Evolutionary conservation across 2,797 vertebrate genomes (phyloP).

Genomic region (Diglossa cyanea): DNA sequence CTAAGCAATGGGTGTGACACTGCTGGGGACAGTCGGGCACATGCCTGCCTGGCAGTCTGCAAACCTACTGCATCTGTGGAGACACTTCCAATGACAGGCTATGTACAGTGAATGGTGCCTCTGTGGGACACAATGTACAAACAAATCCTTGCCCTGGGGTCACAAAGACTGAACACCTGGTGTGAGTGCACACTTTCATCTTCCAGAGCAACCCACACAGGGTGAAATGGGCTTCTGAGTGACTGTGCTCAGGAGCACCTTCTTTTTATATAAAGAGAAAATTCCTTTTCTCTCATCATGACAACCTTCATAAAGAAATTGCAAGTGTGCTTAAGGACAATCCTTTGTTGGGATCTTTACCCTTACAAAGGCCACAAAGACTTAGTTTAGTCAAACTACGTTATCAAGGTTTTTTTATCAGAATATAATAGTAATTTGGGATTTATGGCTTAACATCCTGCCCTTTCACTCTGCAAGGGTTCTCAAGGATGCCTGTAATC

Average conservation of each 20-base stretch:
- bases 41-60: not conserved
- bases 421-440: conserved; percentile 16
- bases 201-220: fast-evolving
- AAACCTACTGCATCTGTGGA: fast-evolving
- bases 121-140: not conserved
- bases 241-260: not conserved
- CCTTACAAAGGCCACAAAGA: not conserved
- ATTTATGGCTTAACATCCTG: conserved; percentile 44
- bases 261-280: not conserved
- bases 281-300: not conserved
- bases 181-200: not conserved
- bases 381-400: not conserved
- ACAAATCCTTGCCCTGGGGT: not conserved
- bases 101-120: not conserved
- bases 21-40: not conserved
- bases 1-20: fast-evolving
- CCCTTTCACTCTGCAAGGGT: conserved; percentile 10
- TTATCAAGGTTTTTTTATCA: not conserved
- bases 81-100: not conserved
- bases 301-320: not conserved
- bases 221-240: not conserved
- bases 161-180: not conserved
- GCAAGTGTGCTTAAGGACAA: not conserved
- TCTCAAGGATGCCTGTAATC: conserved; percentile 59
- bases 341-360: not conserved